Conservation (phyloP, 2,113 vertebrate genomes). For the Upupa epops region DNA sequence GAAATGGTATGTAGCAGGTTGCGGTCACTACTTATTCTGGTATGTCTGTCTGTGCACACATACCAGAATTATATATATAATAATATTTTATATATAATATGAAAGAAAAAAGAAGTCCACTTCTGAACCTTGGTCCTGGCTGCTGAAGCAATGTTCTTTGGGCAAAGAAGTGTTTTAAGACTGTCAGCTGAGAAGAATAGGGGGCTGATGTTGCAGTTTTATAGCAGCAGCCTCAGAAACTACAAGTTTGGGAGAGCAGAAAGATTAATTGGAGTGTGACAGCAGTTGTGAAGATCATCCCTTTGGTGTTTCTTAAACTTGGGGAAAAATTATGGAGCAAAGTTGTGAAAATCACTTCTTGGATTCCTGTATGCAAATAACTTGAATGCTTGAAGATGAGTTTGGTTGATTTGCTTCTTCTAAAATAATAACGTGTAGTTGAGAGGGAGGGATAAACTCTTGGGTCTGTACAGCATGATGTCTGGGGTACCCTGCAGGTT, state of each 20-base stretch:
- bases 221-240: not conserved
- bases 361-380: not conserved
- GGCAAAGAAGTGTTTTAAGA: not conserved
- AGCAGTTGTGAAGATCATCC: not conserved
- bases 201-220: not conserved
- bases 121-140: not conserved
- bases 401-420: not conserved
- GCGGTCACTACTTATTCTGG: not conserved
- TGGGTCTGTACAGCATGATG: not conserved
- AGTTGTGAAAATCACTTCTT: not conserved
- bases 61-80: too few species aligned
- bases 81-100: too few species aligned
- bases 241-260: not conserved
- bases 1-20: conserved; percentile 13
- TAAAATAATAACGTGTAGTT: not conserved
- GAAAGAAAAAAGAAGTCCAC: not conserved
- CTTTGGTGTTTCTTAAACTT: not conserved
- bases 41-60: too few species aligned
- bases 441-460: not conserved
- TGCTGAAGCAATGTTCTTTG: not conserved
- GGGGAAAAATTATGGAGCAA: not conserved
- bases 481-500: not conserved
- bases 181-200: not conserved
- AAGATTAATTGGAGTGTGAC: not conserved
- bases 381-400: not conserved